Evolutionary conservation across 2,888 invertebrate species (phyloP).

Genomic region (Oligia latruncula): DNA sequence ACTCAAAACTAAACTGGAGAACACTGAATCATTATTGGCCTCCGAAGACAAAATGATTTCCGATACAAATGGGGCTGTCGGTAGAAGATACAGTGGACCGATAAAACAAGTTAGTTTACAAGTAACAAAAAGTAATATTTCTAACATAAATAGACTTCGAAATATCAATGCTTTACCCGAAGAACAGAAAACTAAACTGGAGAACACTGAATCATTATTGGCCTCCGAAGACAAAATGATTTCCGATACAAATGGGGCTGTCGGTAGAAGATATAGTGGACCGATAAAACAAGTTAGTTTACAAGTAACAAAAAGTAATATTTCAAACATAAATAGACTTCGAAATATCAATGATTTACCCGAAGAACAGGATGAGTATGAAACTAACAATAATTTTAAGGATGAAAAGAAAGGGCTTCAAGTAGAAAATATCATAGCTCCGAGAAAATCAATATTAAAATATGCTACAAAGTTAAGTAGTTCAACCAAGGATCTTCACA

Average conservation of each 20-base stretch:
- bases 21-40: conserved; percentile 34
- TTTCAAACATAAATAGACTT: conserved; percentile 74
- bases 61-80: conserved; percentile 62
- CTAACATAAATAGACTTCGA: conserved; percentile 72
- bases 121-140: conserved; percentile 75
- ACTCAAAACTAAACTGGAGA: conserved; percentile 72
- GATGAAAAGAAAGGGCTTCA: conserved; percentile 62
- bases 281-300: conserved; percentile 76
- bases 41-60: conserved; percentile 63
- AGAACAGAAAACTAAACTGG: conserved; percentile 58
- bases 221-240: conserved; percentile 63
- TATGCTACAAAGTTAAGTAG: conserved; percentile 75
- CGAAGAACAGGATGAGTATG: conserved; percentile 71
- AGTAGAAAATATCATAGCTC: conserved; percentile 69
- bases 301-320: conserved; percentile 75
- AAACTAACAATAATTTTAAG: conserved; percentile 57
- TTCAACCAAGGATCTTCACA: conserved; percentile 70
- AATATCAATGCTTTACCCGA: conserved; percentile 68
- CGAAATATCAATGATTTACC: conserved; percentile 63
- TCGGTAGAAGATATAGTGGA: conserved; percentile 78
- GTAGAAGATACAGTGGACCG: conserved; percentile 80
- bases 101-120: conserved; percentile 75
- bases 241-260: conserved; percentile 58
- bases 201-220: conserved; percentile 37
- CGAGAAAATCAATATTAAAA: conserved; percentile 85